Evolutionary conservation across 2,888 invertebrate genomes (phyloP), one percentile per base, ranked within the genome.

Genomic region (Heliconius cydno): DNA sequence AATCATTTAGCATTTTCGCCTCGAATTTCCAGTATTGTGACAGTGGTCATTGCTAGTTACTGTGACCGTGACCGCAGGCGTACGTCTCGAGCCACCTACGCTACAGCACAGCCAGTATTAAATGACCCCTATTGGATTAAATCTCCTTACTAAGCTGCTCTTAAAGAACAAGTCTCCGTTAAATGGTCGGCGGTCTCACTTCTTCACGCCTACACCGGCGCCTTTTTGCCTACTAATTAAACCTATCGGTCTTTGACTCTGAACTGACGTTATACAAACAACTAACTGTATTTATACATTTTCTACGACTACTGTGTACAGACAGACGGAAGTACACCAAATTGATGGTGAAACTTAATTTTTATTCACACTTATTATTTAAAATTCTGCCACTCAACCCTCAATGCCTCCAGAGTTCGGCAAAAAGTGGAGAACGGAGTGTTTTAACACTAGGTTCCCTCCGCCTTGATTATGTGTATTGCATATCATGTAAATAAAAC

Each of bases 231-330:
- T 89, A 90, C 91, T 92, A 93, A 93, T 93, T 92, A 91, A 91
- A 92, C 84, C 85, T 90, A 91, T 92, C 92, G 94, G 93, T 93
- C 92, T 93, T 93, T 93, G 94, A 94, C 94, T 90, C 88, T 84
- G 80, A 83, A 81, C 83, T 85, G 84, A 86, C 84, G 84, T 86
- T 90, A 87, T 91, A 92, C 91, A 88, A 85, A 88, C 79, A 80
- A 82, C 79, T 83, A 83, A 81, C 77, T 81, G 81, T 80, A 78
- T 78, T 79, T 75, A 60, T 77, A 78, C 76, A 73, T 83, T 81
- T 82, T 78, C 74, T 75, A 80, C 73, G 52, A 79, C 83, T 81
- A 82, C 82, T 79, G 83, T 82, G 78, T 41, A 80, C 78, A 78
- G 68, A 75, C 73, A 19, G 76, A 63, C n/a, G 63, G 76, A 81